Evolutionary conservation across 2,888 invertebrate species (phyloP).

Genomic region (Philhelius pedissequus): DNA sequence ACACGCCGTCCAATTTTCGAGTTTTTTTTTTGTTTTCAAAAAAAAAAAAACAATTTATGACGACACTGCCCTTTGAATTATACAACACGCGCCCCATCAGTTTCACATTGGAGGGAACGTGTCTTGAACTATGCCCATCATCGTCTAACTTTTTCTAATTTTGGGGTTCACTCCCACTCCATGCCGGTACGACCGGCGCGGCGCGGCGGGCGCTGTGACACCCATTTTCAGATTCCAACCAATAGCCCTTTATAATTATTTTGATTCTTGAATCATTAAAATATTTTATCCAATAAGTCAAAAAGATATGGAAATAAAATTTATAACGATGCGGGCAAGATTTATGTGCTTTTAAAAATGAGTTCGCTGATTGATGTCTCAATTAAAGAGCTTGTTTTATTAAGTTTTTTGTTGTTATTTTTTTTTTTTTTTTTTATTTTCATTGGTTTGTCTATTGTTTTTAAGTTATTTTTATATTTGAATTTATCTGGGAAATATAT

Average conservation of each 20-base stretch:
- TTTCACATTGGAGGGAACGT: not conserved
- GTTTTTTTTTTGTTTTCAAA: not conserved
- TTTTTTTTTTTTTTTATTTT: slow-evolving; percentile 33
- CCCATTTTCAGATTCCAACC: not conserved
- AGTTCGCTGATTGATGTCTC: slow-evolving; percentile 57
- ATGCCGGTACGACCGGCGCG: no score
- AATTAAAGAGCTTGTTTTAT: slow-evolving; percentile 55
- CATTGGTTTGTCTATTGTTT: slow-evolving; percentile 44
- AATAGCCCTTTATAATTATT: slow-evolving; percentile 16
- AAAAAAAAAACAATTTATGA: slow-evolving; percentile 19
- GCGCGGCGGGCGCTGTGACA: no score
- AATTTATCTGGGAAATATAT: not conserved
- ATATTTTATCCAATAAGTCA: slow-evolving; percentile 55
- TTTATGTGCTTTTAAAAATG: slow-evolving; percentile 55
- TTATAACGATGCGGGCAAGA: slow-evolving; percentile 31
- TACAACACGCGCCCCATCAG: slow-evolving; percentile 4
- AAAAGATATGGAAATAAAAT: slow-evolving; percentile 47
- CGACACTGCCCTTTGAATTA: slow-evolving; percentile 29
- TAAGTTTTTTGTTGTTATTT: slow-evolving; percentile 23
- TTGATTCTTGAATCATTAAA: slow-evolving; percentile 7
- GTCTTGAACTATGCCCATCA: not conserved
- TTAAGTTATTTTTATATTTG: not conserved
- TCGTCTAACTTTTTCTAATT: not conserved
- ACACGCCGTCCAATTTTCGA: slow-evolving; percentile 13
- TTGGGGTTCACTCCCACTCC: not conserved